Conservation (phyloP, 2,797 vertebrate species). For the Picus viridis region DNA sequence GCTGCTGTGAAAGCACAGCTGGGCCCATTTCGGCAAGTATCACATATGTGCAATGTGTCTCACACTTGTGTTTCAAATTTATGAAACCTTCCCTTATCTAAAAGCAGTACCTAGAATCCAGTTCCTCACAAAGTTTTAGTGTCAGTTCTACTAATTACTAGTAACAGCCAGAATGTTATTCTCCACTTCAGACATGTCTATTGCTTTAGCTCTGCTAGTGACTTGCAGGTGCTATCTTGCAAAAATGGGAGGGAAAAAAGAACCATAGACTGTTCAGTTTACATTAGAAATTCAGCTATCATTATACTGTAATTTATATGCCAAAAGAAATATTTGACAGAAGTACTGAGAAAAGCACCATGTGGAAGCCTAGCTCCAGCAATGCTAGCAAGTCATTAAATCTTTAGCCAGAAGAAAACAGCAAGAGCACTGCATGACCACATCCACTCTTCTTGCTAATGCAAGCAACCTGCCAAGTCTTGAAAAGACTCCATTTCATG, state of each 20-base stretch:
- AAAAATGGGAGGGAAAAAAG: background rate
- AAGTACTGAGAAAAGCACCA: background rate
- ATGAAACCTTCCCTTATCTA: background rate
- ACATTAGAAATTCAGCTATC: background rate
- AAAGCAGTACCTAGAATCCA: background rate
- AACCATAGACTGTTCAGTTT: background rate
- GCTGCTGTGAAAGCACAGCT: background rate
- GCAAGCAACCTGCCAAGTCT: constrained; percentile 26
- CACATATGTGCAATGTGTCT: background rate
- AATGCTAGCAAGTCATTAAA: background rate
- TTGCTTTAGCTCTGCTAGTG: background rate
- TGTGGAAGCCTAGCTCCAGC: background rate
- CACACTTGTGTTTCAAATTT: background rate
- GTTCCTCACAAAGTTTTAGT: background rate
- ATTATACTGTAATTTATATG: background rate
- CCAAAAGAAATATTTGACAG: background rate
- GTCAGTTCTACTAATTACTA: background rate
- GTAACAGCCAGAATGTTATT: background rate
- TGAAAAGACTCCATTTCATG: background rate
- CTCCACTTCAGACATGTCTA: background rate
- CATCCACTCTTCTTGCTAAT: constrained; percentile 10
- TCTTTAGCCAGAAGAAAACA: background rate
- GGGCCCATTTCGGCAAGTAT: background rate
- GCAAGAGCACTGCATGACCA: constrained; percentile 16
- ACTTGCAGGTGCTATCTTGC: constrained; percentile 15